These are phyloP conservation scores for Pachydiplax longipennis DNA, from an alignment of 2,888 invertebrate species.

Conservation along the genomic window DNA sequence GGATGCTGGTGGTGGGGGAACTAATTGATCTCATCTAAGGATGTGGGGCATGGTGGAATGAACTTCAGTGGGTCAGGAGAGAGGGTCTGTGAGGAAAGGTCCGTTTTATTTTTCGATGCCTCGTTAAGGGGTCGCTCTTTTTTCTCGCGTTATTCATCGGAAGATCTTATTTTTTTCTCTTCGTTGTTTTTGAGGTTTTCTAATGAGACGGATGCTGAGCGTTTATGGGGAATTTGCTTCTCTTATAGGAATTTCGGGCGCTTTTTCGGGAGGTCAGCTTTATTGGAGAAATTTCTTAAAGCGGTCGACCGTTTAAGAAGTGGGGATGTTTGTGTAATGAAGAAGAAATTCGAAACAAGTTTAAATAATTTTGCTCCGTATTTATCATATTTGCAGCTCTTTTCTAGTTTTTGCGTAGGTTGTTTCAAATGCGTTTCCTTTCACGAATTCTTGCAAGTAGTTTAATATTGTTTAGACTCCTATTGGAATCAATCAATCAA, in stretches of 20 bases:
- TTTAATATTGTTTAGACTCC: too few relatives aligned
- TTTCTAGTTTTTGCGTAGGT: too few relatives aligned
- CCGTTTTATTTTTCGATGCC: not conserved
- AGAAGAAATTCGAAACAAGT: too few relatives aligned
- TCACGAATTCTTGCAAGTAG: too few relatives aligned
- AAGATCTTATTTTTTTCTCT: not conserved
- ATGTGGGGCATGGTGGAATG: not conserved
- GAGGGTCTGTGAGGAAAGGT: not conserved
- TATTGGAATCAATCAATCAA: too few relatives aligned
- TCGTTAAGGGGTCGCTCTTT: not conserved
- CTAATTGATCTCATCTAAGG: not conserved
- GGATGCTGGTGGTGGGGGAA: not conserved
- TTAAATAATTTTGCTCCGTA: too few relatives aligned
- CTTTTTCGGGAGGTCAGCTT: not conserved
- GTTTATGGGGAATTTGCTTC: not conserved
- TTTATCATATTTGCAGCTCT: too few relatives aligned
- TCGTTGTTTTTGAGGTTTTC: not conserved
- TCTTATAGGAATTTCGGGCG: not conserved
- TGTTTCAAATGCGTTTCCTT: too few relatives aligned
- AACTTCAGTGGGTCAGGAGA: not conserved
- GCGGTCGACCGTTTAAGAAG: too few relatives aligned
- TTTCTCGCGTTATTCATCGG: not conserved
- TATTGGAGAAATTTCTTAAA: not conserved
- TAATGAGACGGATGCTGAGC: not conserved
- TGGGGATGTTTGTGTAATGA: too few relatives aligned